phyloP scores from a whole-genome alignment of 2,113 vertebrate species.

The Gracilinanus agilis region DNA sequence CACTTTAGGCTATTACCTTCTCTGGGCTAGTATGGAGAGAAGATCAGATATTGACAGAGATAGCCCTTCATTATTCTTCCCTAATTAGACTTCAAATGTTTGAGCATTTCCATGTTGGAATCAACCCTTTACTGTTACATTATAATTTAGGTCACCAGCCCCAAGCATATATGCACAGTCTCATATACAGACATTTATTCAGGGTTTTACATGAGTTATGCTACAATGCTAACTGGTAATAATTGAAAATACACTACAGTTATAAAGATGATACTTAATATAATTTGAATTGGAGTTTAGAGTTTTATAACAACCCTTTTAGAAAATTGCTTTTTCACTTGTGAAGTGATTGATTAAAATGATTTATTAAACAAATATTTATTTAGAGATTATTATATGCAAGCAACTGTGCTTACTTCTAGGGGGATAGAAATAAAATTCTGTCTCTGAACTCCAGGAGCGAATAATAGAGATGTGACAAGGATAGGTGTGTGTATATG shows the following conservation, averaged over 20 bases:
- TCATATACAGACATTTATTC: not conserved
- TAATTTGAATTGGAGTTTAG: not conserved
- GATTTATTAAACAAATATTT: not conserved
- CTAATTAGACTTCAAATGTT: not conserved
- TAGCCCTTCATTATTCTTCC: not conserved
- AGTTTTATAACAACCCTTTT: not conserved
- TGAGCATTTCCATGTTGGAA: not conserved
- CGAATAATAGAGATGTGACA: not conserved
- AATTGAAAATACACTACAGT: conserved; percentile 6
- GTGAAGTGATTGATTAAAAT: not conserved
- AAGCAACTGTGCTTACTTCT: not conserved
- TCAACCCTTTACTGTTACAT: not conserved
- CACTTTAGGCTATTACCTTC: not conserved
- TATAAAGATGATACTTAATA: conserved; percentile 10
- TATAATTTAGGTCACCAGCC: not conserved
- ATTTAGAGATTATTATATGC: not conserved
- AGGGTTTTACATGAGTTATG: not conserved
- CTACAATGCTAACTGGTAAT: not conserved
- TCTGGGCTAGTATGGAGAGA: not conserved
- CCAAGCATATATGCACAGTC: not conserved
- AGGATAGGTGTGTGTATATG: not conserved
- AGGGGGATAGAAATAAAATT: conserved; percentile 19
- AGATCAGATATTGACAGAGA: not conserved
- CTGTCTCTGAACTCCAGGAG: not conserved
- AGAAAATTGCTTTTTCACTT: not conserved